Base-by-base conservation (phyloP, 2,113 vertebrate genomes). In the Chitala chitala region DNA sequence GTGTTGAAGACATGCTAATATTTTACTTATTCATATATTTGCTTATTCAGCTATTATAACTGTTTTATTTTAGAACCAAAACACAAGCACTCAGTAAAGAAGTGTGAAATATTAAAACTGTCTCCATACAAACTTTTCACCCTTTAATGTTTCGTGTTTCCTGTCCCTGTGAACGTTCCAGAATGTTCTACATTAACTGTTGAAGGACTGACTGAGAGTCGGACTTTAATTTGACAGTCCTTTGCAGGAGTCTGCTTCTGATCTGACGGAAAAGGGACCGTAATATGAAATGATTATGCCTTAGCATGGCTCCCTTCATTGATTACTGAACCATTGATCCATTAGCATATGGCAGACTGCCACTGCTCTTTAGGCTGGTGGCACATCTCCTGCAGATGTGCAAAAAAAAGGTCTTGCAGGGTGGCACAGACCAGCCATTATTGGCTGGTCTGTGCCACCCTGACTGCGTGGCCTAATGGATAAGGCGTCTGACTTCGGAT, bases 351-450 rank as follows among this genome's bases (percentile, higher is more conserved):
- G 68, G 74, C 74, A 12, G 42, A 12, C 10, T 3, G 69, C 66
- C 55, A 58, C 66, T 17, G 54, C 31, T 42, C 33, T 72, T 22
- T 38, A 29, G 56, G 65, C 65, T 26, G 51, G 63, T 9, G 10
- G 70, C 33, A 71, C 69, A 61, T 64, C 13, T 53, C 38, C 1
- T 15, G 44, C 78, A 76, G 74, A 54, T 58, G 65, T 26, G n/a
- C n/a, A n/a, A 69, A 40, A 74, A 31, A 68, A 22, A 78, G 69
- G 75, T 63, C 58, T 64, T 22, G 31, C 74, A 69, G 29, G 55
- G 63, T n/a, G n/a, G n/a, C n/a, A n/a, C n/a, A n/a, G n/a, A n/a
- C n/a, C n/a, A n/a, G n/a, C n/a, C n/a, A n/a, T n/a, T n/a, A n/a
- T n/a, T n/a, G n/a, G n/a, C n/a, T n/a, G n/a, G n/a, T n/a, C n/a